Percentiles rank a stretch among this genome's conserved stretches.
These are phyloP conservation scores for Lamproptera curius DNA, from an alignment of 2,888 invertebrate species.

Conservation along the genomic window DNA sequence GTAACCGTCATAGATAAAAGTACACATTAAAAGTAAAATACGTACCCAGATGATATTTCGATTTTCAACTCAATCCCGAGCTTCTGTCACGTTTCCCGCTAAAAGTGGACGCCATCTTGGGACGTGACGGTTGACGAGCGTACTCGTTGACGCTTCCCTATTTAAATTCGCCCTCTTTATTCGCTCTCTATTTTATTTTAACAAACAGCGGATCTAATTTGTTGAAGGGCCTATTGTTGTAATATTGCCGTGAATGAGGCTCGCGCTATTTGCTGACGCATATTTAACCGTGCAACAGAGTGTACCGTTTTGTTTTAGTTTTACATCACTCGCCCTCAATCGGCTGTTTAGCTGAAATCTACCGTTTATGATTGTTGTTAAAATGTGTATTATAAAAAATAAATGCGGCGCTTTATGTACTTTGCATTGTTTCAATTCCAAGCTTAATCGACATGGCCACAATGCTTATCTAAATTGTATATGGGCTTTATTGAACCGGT, in stretches of 20 bases:
- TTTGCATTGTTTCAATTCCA: background rate
- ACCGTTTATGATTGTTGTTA: too few relatives aligned
- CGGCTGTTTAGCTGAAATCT: background rate
- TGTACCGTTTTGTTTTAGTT: background rate
- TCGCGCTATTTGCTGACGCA: background rate
- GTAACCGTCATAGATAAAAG: too few relatives aligned
- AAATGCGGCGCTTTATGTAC: too few relatives aligned
- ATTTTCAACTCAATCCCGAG: slow-evolving; percentile 26
- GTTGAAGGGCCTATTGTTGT: slow-evolving; percentile 51
- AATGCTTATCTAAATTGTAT: too few relatives aligned
- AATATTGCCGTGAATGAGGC: slow-evolving; percentile 38
- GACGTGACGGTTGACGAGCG: slow-evolving; percentile 55
- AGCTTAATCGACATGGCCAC: background rate
- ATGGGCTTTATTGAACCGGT: too few relatives aligned
- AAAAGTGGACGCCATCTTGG: slow-evolving; percentile 66
- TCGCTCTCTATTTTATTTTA: slow-evolving; percentile 51
- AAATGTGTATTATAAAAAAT: too few relatives aligned
- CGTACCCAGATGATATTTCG: slow-evolving; percentile 16
- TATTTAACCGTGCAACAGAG: slow-evolving; percentile 1
- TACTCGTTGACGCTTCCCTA: slow-evolving; percentile 55
- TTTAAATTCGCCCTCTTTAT: slow-evolving; percentile 63
- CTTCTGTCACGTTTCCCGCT: slow-evolving; percentile 59
- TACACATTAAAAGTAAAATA: too few relatives aligned
- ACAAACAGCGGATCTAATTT: slow-evolving; percentile 52
- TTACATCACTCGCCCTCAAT: background rate